These are phyloP conservation scores for Aplochiton taeniatus DNA, from an alignment of 2,797 vertebrate species.

Conservation along the genomic window DNA sequence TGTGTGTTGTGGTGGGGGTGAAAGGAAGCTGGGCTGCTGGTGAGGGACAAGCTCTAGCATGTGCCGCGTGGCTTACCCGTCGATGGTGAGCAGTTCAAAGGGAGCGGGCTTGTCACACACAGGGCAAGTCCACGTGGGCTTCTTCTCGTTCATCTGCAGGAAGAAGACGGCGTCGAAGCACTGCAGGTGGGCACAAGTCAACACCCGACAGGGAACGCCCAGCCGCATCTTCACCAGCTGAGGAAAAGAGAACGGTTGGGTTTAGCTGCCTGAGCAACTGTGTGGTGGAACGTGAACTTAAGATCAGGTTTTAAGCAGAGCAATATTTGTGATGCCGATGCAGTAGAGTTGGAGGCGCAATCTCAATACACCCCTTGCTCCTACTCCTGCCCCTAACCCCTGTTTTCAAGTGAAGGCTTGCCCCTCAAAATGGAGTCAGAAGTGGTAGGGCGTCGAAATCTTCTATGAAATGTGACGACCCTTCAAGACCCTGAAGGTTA, in stretches of 20 bases:
- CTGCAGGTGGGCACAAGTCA: constrained; percentile 96
- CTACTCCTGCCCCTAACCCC: too few relatives aligned
- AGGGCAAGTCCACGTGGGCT: constrained; percentile 97
- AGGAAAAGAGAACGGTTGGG: background rate
- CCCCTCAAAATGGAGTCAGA: too few relatives aligned
- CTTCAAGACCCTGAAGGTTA: too few relatives aligned
- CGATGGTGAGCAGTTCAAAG: constrained; percentile 95
- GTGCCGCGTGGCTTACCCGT: constrained; percentile 77
- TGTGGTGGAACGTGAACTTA: too few relatives aligned
- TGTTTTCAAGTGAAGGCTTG: too few relatives aligned
- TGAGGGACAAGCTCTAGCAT: constrained; percentile 11
- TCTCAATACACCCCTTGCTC: too few relatives aligned
- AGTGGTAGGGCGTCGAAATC: too few relatives aligned
- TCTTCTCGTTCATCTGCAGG: constrained; percentile 99
- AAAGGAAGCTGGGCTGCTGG: background rate
- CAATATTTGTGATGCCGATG: too few relatives aligned
- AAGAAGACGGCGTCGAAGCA: constrained; percentile 99
- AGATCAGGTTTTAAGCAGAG: too few relatives aligned
- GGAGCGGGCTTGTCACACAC: constrained; percentile 97
- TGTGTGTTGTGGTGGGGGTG: background rate
- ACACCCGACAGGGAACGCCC: constrained; percentile 91
- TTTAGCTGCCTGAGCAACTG: background rate
- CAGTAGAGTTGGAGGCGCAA: too few relatives aligned
- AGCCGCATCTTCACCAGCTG: constrained; percentile 99
- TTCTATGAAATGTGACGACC: too few relatives aligned